Evolutionary conservation across 2,888 invertebrate species (phyloP).

Genomic region (Plebejus melissa): DNA sequence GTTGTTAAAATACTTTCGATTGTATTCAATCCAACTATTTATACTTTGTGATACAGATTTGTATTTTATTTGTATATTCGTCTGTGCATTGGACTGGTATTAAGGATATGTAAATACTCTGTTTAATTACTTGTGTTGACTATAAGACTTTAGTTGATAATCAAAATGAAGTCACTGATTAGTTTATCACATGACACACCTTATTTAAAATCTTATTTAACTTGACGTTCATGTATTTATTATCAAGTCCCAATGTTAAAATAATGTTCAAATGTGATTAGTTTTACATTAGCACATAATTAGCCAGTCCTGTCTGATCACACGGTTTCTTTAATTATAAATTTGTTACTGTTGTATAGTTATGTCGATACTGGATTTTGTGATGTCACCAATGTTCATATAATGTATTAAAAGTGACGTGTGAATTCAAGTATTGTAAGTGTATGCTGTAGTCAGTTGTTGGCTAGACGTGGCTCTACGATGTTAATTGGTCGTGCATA

Average conservation of each 20-base stretch:
- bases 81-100: constrained; percentile 16
- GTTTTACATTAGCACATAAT: background rate
- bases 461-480: constrained; percentile 9
- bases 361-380: constrained; percentile 20
- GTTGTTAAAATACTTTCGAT: background rate
- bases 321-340: background rate
- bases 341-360: constrained; percentile 13
- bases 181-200: background rate
- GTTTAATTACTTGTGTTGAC: background rate
- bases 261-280: too few species aligned
- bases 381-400: constrained; percentile 17
- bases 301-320: background rate
- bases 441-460: constrained; percentile 19
- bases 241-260: too few species aligned
- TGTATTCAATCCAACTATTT: background rate
- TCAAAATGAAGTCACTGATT: background rate
- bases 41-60: constrained; percentile 21
- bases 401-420: constrained; percentile 23
- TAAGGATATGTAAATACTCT: background rate
- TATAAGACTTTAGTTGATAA: background rate
- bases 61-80: constrained; percentile 17
- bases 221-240: too few species aligned
- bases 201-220: too few species aligned
- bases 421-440: constrained; percentile 20
- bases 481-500: constrained; percentile 7